These are phyloP conservation scores for Microcebus murinus DNA, from an alignment of 2,113 vertebrate species.

Conservation along the genomic window DNA sequence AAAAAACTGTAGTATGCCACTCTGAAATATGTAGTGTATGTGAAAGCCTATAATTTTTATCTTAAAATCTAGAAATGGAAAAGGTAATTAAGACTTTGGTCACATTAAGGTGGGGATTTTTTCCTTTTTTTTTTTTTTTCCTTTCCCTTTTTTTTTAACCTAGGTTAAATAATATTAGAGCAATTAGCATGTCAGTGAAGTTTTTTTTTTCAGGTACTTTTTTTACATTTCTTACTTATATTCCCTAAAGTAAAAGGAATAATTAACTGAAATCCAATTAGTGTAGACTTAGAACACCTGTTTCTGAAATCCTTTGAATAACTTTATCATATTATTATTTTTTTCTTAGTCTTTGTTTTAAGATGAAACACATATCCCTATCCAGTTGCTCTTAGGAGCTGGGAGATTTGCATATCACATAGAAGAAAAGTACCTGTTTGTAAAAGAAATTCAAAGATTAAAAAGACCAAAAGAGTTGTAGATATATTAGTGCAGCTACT, in stretches of 20 bases:
- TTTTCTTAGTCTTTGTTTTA: constrained; percentile 85
- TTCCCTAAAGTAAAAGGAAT: constrained; percentile 86
- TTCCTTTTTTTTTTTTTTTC: not conserved
- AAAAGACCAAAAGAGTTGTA: constrained; percentile 80
- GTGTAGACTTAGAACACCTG: constrained; percentile 88
- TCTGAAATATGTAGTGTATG: not conserved
- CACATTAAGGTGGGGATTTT: constrained; percentile 9
- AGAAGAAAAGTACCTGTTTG: constrained; percentile 82
- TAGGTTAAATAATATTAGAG: constrained; percentile 82
- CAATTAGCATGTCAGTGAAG: constrained; percentile 83
- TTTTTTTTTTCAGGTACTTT: constrained; percentile 72
- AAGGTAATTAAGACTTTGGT: constrained; percentile 72
- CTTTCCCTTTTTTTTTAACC: not conserved
- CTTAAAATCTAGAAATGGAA: constrained; percentile 62
- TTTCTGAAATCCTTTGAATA: constrained; percentile 88
- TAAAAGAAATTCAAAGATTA: constrained; percentile 83
- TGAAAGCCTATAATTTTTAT: constrained; percentile 53
- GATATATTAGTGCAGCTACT: constrained; percentile 65
- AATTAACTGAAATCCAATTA: constrained; percentile 91
- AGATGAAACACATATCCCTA: constrained; percentile 87
- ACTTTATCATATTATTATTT: constrained; percentile 83
- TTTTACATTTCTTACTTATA: constrained; percentile 77
- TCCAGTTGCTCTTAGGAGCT: constrained; percentile 82
- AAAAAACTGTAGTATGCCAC: not conserved
- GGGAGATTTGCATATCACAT: constrained; percentile 84